A percentile compares a stretch with the other conserved stretches of the same genome.
phyloP scores from a whole-genome alignment of 2,113 vertebrate species.

The Atrichornis clamosus region DNA sequence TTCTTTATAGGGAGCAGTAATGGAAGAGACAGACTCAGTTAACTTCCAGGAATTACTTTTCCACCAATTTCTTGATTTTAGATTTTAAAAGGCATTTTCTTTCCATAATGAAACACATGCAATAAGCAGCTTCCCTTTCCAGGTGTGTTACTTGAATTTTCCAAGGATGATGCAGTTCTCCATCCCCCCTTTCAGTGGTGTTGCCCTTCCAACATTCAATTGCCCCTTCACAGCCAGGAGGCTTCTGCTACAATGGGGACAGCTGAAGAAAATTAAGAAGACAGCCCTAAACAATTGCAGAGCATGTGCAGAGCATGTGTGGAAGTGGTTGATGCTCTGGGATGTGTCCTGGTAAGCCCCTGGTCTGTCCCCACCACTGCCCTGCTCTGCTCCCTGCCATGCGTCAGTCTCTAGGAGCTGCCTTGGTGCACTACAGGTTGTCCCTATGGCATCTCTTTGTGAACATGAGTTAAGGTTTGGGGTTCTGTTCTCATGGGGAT shows the following conservation, averaged over 20 bases:
- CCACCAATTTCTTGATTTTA: not conserved
- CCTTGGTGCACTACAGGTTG: not conserved
- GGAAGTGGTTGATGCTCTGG: not conserved
- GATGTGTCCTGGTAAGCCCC: not conserved
- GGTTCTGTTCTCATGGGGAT: not conserved
- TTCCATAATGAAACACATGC: not conserved
- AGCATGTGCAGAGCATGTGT: not conserved
- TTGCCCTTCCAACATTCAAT: not conserved
- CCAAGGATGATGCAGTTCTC: fast-evolving
- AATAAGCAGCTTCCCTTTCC: not conserved
- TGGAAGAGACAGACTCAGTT: not conserved
- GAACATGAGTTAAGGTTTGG: not conserved
- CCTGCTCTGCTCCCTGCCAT: not conserved
- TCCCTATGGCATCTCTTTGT: not conserved
- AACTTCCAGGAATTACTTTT: not conserved
- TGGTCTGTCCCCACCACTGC: fast-evolving
- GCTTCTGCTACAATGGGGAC: not conserved
- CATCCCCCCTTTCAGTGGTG: not conserved
- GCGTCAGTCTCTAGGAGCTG: not conserved
- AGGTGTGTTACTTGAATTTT: not conserved
- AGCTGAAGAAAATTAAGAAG: constrained; percentile 18
- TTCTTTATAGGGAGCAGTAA: not conserved
- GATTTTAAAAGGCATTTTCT: not conserved
- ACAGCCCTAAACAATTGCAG: not conserved
- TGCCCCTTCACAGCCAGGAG: not conserved